A percentile compares a stretch with the other conserved stretches of the same genome.
Conservation (phyloP, 2,888 invertebrate genomes). For the Eupithecia pulchellata region DNA sequence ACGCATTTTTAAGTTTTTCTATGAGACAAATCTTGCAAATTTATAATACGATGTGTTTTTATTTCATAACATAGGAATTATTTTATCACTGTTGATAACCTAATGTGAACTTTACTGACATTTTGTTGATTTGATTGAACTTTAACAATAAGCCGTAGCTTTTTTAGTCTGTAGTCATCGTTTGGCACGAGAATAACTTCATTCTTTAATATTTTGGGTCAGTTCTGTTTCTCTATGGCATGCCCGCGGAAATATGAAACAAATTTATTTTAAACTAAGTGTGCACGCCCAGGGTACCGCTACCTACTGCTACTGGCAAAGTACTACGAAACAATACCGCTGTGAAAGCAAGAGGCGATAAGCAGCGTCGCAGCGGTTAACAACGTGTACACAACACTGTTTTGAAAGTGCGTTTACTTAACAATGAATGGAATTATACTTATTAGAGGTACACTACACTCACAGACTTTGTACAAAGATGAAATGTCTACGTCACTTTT, state of each 20-base stretch:
- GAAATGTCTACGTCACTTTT: too few species aligned
- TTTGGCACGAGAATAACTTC: constrained; percentile 25
- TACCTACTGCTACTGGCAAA: background rate
- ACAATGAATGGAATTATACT: too few species aligned
- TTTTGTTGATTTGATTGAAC: constrained; percentile 10
- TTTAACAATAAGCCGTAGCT: constrained; percentile 49
- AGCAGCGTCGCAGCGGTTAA: too few species aligned
- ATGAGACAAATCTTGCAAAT: constrained; percentile 45
- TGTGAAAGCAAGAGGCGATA: background rate
- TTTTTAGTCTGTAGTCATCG: constrained; percentile 21
- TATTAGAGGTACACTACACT: too few species aligned
- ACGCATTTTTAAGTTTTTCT: constrained; percentile 61
- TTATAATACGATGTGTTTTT: constrained; percentile 53
- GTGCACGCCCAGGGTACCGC: background rate
- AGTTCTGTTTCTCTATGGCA: background rate
- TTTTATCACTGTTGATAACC: constrained; percentile 77
- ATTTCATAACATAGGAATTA: constrained; percentile 53
- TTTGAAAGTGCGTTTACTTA: background rate
- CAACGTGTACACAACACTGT: background rate
- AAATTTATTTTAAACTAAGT: background rate
- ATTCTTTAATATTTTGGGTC: background rate
- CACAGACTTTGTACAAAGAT: too few species aligned
- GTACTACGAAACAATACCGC: background rate
- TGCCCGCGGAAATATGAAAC: background rate
- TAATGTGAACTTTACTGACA: constrained; percentile 73